phyloP scores from a whole-genome alignment of 2,113 vertebrate species.

The Taurulus bubalis region DNA sequence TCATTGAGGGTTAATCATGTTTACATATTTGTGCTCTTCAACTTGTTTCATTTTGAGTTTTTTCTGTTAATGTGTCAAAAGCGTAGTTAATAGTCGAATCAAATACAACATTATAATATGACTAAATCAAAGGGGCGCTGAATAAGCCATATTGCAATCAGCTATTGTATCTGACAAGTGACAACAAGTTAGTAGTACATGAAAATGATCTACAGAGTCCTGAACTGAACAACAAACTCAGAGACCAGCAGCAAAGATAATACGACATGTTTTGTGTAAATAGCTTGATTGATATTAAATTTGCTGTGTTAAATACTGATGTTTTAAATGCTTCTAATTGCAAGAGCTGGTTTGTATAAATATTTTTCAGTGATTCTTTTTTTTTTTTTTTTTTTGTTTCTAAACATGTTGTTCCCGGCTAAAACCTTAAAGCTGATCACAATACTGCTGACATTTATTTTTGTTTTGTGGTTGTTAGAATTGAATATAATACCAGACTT shows the following conservation, averaged over 20 bases:
- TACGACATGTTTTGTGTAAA: neutral
- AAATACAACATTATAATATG: neutral
- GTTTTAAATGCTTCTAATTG: neutral
- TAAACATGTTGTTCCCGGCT: no score
- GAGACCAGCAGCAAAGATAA: neutral
- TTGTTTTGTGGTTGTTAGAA: neutral
- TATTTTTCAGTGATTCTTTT: neutral
- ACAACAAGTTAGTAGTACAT: neutral
- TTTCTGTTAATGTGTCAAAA: neutral
- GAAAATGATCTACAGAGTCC: neutral
- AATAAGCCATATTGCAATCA: neutral
- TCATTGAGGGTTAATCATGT: neutral
- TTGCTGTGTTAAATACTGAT: neutral
- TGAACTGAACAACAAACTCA: neutral
- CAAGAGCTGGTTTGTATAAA: neutral
- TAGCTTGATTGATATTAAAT: conserved; percentile 12
- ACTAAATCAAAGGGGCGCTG: conserved; percentile 5
- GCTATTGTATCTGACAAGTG: conserved; percentile 1
- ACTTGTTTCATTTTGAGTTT: neutral
- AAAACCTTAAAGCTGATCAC: neutral
- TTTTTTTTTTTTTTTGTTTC: no score
- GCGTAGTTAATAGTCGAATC: neutral
- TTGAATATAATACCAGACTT: neutral
- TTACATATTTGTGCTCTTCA: neutral
- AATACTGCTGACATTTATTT: neutral